phyloP scores from a whole-genome alignment of 2,888 invertebrate genomes.

The Malachius bipustulatus region DNA sequence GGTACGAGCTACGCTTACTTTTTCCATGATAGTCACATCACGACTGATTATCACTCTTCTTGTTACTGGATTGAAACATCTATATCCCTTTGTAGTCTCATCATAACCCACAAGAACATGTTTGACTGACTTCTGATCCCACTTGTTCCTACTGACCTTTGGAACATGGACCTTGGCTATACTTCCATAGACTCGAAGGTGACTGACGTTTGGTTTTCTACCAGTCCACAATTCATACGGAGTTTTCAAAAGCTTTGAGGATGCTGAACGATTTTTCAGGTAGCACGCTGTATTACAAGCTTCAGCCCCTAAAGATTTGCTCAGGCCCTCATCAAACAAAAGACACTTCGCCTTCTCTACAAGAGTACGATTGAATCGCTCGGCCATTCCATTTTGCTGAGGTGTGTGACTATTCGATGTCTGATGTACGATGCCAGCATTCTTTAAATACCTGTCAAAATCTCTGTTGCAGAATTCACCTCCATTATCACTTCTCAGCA shows the following conservation, averaged over 20 bases:
- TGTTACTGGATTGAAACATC: too few relatives aligned
- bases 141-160: slow-evolving; percentile 16
- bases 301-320: slow-evolving; percentile 16
- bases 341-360: slow-evolving; percentile 19
- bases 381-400: slow-evolving; percentile 24
- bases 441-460: slow-evolving; percentile 10
- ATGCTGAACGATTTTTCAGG: slow-evolving; percentile 1
- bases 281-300: slow-evolving; percentile 15
- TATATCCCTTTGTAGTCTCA: too few relatives aligned
- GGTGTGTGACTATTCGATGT: too few relatives aligned
- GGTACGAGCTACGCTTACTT: too few relatives aligned
- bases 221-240: too few relatives aligned
- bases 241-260: too few relatives aligned
- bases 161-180: slow-evolving; percentile 19
- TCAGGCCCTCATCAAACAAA: slow-evolving; percentile 14
- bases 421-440: slow-evolving; percentile 16
- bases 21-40: too few relatives aligned
- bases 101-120: too few relatives aligned
- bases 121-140: slow-evolving; percentile 22
- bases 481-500: slow-evolving; percentile 20
- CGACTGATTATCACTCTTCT: too few relatives aligned
- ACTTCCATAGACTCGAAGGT: slow-evolving; percentile 19
- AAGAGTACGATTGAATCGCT: slow-evolving; percentile 18
- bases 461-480: slow-evolving; percentile 16
- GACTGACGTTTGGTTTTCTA: slow-evolving; percentile 21